A percentile compares a stretch with the other conserved stretches of the same genome.
Conservation (phyloP, 2,888 invertebrate species). For the Tenthredo notha region DNA sequence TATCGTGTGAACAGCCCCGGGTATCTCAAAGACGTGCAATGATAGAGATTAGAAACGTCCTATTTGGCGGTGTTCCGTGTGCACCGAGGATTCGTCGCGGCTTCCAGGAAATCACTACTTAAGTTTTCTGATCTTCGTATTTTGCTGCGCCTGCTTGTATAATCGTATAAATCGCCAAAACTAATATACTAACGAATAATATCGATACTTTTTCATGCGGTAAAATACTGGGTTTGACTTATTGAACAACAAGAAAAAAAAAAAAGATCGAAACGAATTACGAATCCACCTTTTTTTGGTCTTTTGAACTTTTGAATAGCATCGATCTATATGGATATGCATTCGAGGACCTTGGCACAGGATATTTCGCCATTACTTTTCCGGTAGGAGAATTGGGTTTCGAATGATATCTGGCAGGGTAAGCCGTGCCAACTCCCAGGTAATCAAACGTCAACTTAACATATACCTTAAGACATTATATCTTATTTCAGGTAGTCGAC, state of each 20-base stretch:
- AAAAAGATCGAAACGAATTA: neutral
- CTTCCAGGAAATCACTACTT: slow-evolving; percentile 49
- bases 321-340: neutral
- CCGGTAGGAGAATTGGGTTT: neutral
- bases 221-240: no score
- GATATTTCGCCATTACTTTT: neutral
- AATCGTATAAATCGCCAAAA: neutral
- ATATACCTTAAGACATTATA: neutral
- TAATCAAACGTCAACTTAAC: slow-evolving; percentile 37
- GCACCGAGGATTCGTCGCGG: slow-evolving; percentile 47
- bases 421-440: neutral
- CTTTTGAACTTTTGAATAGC: neutral
- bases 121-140: slow-evolving; percentile 29
- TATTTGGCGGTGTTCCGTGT: slow-evolving; percentile 47
- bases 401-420: neutral
- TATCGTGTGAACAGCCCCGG: slow-evolving; percentile 51
- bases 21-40: slow-evolving; percentile 47
- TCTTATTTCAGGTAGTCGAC: slow-evolving; percentile 28
- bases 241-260: no score
- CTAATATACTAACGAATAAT: neutral
- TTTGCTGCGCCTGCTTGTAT: neutral
- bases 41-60: slow-evolving; percentile 53
- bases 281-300: neutral
- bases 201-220: no score
- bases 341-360: neutral